Evolutionary conservation across 2,888 invertebrate species (phyloP).

Genomic region (Macaria liturata): DNA sequence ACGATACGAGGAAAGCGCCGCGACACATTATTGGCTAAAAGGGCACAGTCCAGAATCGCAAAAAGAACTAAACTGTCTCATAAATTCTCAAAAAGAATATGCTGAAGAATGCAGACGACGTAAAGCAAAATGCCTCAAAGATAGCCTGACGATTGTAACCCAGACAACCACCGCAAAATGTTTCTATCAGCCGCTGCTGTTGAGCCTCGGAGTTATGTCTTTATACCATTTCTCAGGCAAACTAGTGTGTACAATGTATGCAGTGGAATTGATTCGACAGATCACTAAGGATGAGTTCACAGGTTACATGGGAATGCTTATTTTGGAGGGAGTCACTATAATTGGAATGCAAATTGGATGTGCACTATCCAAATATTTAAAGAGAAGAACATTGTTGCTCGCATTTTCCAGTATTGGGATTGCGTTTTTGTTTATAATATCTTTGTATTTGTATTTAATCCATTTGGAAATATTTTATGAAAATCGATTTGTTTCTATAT

Average conservation of each 20-base stretch:
- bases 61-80: slow-evolving; percentile 46
- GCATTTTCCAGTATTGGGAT: slow-evolving; percentile 49
- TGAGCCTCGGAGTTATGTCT: slow-evolving; percentile 45
- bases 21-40: slow-evolving; percentile 51
- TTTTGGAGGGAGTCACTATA: slow-evolving; percentile 63
- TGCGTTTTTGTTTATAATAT: slow-evolving; percentile 50
- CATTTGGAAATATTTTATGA: slow-evolving; percentile 44
- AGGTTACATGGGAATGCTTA: slow-evolving; percentile 59
- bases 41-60: slow-evolving; percentile 45
- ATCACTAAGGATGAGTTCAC: slow-evolving; percentile 52
- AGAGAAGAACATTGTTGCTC: slow-evolving; percentile 53
- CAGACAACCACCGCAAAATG: slow-evolving; percentile 41
- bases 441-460: slow-evolving; percentile 56
- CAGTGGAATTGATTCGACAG: slow-evolving; percentile 52
- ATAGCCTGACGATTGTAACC: slow-evolving; percentile 34
- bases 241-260: slow-evolving; percentile 54
- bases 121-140: slow-evolving; percentile 28
- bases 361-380: slow-evolving; percentile 48
- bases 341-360: slow-evolving; percentile 60
- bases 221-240: slow-evolving; percentile 58
- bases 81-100: slow-evolving; percentile 46
- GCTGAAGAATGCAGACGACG: slow-evolving; percentile 27
- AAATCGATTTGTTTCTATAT: slow-evolving; percentile 50
- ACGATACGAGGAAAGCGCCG: slow-evolving; percentile 49
- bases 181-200: slow-evolving; percentile 50